Evolutionary conservation across 2,113 vertebrate genomes (phyloP).

Genomic region (Notarius quadriscutis): DNA sequence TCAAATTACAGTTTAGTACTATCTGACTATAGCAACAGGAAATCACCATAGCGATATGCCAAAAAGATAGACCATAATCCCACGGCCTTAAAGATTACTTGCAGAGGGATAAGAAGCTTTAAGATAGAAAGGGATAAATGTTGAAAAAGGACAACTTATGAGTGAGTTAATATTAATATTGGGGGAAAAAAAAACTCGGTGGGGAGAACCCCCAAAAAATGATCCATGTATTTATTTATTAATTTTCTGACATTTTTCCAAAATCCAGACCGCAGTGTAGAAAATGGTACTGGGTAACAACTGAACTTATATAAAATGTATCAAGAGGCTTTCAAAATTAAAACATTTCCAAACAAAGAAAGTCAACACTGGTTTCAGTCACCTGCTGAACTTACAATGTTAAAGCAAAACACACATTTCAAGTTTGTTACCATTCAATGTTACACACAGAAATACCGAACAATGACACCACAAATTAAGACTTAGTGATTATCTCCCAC

Average conservation of each 20-base stretch:
- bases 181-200: too few relatives aligned
- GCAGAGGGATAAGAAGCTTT: neutral
- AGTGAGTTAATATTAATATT: neutral
- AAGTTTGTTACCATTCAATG: neutral
- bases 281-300: neutral
- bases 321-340: neutral
- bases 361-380: neutral
- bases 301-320: neutral
- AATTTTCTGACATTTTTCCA: neutral
- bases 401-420: neutral
- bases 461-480: neutral
- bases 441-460: neutral
- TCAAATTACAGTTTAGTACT: neutral
- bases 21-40: neutral
- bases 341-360: neutral
- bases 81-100: neutral
- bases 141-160: neutral
- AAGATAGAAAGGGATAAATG: neutral
- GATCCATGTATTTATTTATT: neutral
- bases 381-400: neutral
- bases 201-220: neutral
- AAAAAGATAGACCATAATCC: too few relatives aligned
- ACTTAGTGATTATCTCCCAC: conserved; percentile 75
- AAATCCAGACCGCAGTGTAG: neutral
- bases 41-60: too few relatives aligned